Evolutionary conservation across 2,797 vertebrate genomes (phyloP).

Genomic region (Huso huso): DNA sequence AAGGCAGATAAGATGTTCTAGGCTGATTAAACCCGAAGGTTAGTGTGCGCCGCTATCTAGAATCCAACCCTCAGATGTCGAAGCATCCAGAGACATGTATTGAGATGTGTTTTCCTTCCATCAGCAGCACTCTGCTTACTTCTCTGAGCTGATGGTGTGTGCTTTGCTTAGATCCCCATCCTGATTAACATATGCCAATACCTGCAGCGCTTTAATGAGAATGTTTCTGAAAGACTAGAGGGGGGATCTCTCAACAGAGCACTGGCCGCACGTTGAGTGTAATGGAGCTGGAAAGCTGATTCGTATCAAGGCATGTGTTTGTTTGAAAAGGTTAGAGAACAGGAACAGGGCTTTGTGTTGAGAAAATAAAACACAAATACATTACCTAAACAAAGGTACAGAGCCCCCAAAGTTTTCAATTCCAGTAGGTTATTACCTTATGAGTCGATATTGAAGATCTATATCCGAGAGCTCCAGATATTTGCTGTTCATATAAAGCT

Average conservation of each 20-base stretch:
- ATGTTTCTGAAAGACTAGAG: slow-evolving; percentile 1
- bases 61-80: background rate
- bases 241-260: background rate
- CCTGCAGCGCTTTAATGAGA: slow-evolving; percentile 10
- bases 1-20: slow-evolving; percentile 17
- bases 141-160: slow-evolving; percentile 6
- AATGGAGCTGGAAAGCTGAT: slow-evolving; percentile 10
- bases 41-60: background rate
- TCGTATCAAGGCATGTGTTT: slow-evolving; percentile 4
- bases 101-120: background rate
- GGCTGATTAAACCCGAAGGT: slow-evolving; percentile 9
- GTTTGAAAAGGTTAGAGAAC: slow-evolving; percentile 6
- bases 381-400: background rate
- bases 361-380: background rate
- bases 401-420: too few species aligned
- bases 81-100: slow-evolving; percentile 1
- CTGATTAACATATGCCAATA: slow-evolving; percentile 10
- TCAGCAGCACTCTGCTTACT: background rate
- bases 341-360: background rate
- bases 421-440: too few species aligned
- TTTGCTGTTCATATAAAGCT: too few species aligned
- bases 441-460: too few species aligned
- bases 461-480: too few species aligned
- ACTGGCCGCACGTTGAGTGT: slow-evolving; percentile 5
- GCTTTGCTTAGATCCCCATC: background rate